Percentiles rank a stretch among this genome's conserved stretches.
Evolutionary conservation across 2,797 vertebrate genomes (phyloP).

Genomic region (Triplophysa bombifrons): DNA sequence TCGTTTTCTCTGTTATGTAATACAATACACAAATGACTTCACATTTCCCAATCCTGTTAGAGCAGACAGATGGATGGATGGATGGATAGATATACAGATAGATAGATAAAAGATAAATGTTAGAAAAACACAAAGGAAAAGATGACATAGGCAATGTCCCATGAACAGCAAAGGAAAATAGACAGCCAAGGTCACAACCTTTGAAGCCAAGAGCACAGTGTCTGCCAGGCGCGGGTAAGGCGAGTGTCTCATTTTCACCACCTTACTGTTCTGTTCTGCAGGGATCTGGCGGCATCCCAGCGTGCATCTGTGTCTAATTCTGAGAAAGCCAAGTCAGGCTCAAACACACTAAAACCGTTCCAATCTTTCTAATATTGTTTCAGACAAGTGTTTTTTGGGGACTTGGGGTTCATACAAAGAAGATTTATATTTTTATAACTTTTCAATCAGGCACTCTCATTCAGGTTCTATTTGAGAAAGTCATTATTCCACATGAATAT

Average conservation of each 20-base stretch:
- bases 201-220: neutral
- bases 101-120: neutral
- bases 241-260: conserved; percentile 34
- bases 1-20: neutral
- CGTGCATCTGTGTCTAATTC: neutral
- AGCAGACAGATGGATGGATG: neutral
- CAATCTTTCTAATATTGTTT: neutral
- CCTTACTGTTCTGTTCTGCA: conserved; percentile 8
- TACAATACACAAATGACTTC: neutral
- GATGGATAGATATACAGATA: conserved; percentile 5
- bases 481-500: neutral
- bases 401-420: neutral
- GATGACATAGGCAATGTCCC: neutral
- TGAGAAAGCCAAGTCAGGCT: neutral
- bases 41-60: neutral
- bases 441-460: too few relatives aligned
- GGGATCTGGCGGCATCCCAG: conserved; percentile 7
- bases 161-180: neutral
- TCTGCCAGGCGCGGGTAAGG: neutral
- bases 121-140: neutral
- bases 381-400: neutral
- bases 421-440: too few relatives aligned
- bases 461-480: neutral
- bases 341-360: neutral
- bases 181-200: neutral